Conservation (phyloP, 2,113 vertebrate genomes). For the Odocoileus hemionus region DNA sequence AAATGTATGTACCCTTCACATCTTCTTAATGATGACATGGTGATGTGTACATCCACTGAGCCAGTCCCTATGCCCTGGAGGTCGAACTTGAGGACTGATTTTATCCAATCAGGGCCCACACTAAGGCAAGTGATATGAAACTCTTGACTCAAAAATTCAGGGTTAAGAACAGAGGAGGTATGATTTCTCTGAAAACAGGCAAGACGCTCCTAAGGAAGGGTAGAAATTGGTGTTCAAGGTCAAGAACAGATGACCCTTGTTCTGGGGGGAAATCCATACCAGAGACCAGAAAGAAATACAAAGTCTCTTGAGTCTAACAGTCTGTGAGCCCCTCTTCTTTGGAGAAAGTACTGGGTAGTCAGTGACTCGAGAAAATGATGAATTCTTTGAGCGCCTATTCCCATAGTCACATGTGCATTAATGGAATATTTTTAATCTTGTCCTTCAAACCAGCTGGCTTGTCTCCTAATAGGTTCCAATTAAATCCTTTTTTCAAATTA, state of each 20-base stretch:
- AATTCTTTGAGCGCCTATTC: neutral
- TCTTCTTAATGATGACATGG: neutral
- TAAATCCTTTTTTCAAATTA: constrained; percentile 69
- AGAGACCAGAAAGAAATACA: no score
- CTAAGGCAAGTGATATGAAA: neutral
- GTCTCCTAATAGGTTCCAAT: constrained; percentile 72
- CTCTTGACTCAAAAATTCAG: neutral
- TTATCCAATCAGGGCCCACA: neutral
- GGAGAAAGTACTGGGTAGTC: neutral
- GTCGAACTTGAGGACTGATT: fast-evolving
- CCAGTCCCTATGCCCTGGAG: fast-evolving
- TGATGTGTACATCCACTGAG: fast-evolving
- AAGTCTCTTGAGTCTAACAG: no score
- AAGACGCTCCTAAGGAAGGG: neutral
- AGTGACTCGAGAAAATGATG: neutral
- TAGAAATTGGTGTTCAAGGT: no score
- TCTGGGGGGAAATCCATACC: fast-evolving
- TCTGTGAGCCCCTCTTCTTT: neutral
- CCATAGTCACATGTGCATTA: constrained; percentile 40
- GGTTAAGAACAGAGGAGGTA: neutral
- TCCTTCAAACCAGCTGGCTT: constrained; percentile 61
- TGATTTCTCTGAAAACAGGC: neutral
- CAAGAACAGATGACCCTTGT: fast-evolving
- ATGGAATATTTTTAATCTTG: constrained; percentile 76
- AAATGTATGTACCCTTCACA: fast-evolving